These are phyloP conservation scores for Eulemur rufifrons DNA, from an alignment of 2,113 vertebrate species.

Conservation along the genomic window DNA sequence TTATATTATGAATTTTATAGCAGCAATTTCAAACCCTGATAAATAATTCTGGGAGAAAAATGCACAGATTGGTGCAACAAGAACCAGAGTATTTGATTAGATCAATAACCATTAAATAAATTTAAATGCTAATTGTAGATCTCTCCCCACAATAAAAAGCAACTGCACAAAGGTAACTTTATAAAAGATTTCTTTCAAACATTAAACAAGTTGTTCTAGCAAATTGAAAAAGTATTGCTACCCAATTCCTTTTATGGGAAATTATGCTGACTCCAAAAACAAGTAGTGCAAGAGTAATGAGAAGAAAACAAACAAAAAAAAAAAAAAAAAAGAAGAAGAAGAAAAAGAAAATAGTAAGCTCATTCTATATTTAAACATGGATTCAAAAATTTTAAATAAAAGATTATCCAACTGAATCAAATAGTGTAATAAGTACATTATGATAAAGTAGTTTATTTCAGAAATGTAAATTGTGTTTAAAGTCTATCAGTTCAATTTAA, in stretches of 20 bases:
- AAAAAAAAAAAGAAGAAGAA: background rate
- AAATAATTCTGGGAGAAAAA: background rate
- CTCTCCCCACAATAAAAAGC: background rate
- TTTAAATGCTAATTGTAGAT: background rate
- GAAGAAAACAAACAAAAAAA: background rate
- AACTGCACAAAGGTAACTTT: background rate
- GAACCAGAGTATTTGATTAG: background rate
- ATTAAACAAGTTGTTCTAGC: background rate
- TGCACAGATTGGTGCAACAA: background rate
- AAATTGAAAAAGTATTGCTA: background rate
- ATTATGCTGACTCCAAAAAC: background rate
- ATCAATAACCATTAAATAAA: background rate
- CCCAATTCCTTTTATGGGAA: background rate
- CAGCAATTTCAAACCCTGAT: background rate
- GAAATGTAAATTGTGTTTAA: background rate
- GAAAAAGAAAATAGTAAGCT: background rate
- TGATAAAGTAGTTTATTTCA: background rate
- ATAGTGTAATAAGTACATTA: background rate
- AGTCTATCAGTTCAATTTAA: background rate
- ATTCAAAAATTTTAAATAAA: constrained; percentile 7
- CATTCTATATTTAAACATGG: background rate
- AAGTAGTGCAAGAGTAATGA: background rate
- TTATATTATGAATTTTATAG: background rate
- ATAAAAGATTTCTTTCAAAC: background rate
- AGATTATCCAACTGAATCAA: background rate